phyloP scores from a whole-genome alignment of 2,888 invertebrate genomes.

The Hyposoter didymator region DNA sequence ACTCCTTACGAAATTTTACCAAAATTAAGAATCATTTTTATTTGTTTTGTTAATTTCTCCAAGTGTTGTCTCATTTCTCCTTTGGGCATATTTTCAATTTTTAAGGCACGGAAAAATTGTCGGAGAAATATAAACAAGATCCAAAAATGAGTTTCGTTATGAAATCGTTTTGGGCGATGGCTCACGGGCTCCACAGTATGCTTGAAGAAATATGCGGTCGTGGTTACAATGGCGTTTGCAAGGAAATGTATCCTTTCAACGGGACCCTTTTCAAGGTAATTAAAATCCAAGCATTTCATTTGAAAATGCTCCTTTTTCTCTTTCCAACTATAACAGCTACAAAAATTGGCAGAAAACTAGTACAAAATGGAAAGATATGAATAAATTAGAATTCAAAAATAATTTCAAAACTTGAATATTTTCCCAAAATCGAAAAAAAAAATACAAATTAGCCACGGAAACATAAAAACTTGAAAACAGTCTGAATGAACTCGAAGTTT shows the following conservation, averaged over 20 bases:
- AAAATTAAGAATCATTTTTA: background rate
- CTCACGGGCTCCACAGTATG: slow-evolving; percentile 90
- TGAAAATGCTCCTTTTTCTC: background rate
- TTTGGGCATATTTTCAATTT: background rate
- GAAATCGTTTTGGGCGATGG: slow-evolving; percentile 91
- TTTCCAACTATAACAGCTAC: background rate
- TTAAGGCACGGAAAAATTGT: slow-evolving; percentile 86
- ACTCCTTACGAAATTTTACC: background rate
- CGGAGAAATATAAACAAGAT: slow-evolving; percentile 88
- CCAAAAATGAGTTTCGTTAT: slow-evolving; percentile 92
- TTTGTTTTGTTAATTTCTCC: background rate
- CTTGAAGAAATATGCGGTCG: slow-evolving; percentile 87
- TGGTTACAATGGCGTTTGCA: slow-evolving; percentile 86
- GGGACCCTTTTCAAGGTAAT: slow-evolving; percentile 88
- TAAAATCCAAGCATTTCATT: background rate
- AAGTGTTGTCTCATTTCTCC: background rate
- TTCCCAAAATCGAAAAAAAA: background rate
- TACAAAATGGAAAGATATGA: background rate
- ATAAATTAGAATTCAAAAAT: background rate
- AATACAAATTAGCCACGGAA: background rate
- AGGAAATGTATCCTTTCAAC: slow-evolving; percentile 89
- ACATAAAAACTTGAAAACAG: background rate
- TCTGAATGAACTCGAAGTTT: background rate
- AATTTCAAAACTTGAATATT: background rate
- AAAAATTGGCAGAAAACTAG: background rate